phyloP scores from a whole-genome alignment of 2,797 vertebrate species.

The Sebastes hopkinsi region DNA sequence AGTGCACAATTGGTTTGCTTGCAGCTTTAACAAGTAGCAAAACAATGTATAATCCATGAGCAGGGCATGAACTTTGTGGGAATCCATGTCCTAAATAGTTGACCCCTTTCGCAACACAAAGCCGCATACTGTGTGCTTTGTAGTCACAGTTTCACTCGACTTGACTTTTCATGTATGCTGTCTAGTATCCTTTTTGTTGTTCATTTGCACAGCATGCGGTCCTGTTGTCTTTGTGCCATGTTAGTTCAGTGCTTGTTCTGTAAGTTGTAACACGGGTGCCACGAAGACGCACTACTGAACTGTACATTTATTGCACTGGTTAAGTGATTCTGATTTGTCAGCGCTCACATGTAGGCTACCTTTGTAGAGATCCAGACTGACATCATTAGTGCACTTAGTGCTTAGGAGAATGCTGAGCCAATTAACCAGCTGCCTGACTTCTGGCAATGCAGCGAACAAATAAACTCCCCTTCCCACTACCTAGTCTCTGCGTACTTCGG shows the following conservation, averaged over 20 bases:
- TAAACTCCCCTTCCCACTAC: constrained; percentile 59
- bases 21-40: constrained; percentile 14
- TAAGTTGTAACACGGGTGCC: background rate
- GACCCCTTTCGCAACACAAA: background rate
- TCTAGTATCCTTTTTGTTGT: background rate
- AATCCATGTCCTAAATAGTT: constrained; percentile 6
- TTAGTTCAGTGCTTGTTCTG: background rate
- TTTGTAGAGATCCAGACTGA: constrained; percentile 53
- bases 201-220: background rate
- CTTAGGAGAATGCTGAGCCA: constrained; percentile 67
- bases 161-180: background rate
- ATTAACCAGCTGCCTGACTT: constrained; percentile 74
- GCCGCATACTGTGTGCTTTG: background rate
- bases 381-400: constrained; percentile 64
- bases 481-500: constrained; percentile 37
- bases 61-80: background rate
- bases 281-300: background rate
- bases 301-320: constrained; percentile 10
- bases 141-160: background rate
- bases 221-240: background rate
- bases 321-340: constrained; percentile 48
- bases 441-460: constrained; percentile 68
- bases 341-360: constrained; percentile 24
- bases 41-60: constrained; percentile 10
- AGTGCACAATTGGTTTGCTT: constrained; percentile 1